These are phyloP conservation scores for Mimachlamys varia DNA, from an alignment of 2,888 invertebrate species.

Conservation along the genomic window DNA sequence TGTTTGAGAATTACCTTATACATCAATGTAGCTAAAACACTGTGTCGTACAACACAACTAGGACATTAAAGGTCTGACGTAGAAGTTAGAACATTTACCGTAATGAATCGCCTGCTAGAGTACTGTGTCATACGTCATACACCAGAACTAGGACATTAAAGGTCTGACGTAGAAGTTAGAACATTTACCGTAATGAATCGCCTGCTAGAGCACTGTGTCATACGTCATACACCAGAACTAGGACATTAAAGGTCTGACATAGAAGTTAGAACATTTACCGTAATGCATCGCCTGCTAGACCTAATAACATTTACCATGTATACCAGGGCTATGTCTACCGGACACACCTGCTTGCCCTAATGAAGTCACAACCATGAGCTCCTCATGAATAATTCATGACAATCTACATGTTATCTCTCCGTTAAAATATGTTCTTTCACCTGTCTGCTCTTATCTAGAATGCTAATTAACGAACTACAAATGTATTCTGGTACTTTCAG, in stretches of 20 bases:
- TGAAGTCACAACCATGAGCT: conserved; percentile 13
- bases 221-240: no score
- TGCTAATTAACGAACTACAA: not conserved
- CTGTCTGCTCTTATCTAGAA: not conserved
- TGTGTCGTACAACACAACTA: not conserved
- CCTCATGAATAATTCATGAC: not conserved
- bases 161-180: not conserved
- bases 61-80: not conserved
- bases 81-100: not conserved
- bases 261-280: no score
- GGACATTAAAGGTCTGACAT: no score
- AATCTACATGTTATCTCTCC: not conserved
- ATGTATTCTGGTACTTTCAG: not conserved
- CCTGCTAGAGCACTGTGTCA: no score
- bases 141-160: not conserved
- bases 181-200: not conserved
- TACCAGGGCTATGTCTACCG: not conserved
- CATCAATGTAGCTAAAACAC: not conserved
- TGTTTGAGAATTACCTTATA: not conserved
- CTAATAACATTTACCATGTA: not conserved
- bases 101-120: not conserved
- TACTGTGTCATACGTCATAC: not conserved
- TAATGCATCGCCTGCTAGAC: not conserved
- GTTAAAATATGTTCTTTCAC: not conserved
- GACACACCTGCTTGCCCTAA: conserved; percentile 4